A percentile compares a stretch with the other conserved stretches of the same genome.
Evolutionary conservation across 1,140 invertebrate genomes (phyloP).

Genomic region (Cepaea nemoralis): DNA sequence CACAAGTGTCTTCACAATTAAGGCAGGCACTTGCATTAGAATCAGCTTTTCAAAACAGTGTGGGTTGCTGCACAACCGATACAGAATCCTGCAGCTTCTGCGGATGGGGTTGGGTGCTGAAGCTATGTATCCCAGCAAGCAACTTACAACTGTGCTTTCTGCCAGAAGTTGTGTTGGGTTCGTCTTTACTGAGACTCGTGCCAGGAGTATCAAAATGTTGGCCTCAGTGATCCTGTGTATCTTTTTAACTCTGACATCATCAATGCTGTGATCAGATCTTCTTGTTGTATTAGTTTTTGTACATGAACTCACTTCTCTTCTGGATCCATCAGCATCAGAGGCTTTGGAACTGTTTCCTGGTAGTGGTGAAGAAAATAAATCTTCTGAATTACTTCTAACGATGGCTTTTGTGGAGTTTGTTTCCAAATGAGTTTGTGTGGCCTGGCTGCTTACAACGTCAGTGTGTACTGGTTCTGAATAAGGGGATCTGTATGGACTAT

Average conservation of each 20-base stretch:
- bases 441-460: neutral
- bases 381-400: neutral
- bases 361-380: neutral
- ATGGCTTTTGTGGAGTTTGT: neutral
- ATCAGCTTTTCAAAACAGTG: conserved; percentile 49
- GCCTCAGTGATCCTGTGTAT: conserved; percentile 41
- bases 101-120: conserved; percentile 38
- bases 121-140: conserved; percentile 49
- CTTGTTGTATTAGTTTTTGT: neutral
- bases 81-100: conserved; percentile 46
- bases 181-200: conserved; percentile 52
- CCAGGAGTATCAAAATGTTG: conserved; percentile 59
- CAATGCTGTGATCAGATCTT: neutral
- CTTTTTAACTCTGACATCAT: conserved; percentile 7
- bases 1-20: conserved; percentile 45
- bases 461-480: neutral
- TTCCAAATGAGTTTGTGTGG: neutral
- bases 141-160: conserved; percentile 36
- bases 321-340: neutral
- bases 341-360: neutral
- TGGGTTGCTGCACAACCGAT: conserved; percentile 48
- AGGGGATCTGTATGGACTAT: conserved; percentile 28
- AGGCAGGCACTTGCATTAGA: conserved; percentile 30
- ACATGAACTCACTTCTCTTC: neutral
- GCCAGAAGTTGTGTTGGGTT: conserved; percentile 49